phyloP scores from a whole-genome alignment of 2,888 invertebrate species.

The Pseudococcus longispinus region DNA sequence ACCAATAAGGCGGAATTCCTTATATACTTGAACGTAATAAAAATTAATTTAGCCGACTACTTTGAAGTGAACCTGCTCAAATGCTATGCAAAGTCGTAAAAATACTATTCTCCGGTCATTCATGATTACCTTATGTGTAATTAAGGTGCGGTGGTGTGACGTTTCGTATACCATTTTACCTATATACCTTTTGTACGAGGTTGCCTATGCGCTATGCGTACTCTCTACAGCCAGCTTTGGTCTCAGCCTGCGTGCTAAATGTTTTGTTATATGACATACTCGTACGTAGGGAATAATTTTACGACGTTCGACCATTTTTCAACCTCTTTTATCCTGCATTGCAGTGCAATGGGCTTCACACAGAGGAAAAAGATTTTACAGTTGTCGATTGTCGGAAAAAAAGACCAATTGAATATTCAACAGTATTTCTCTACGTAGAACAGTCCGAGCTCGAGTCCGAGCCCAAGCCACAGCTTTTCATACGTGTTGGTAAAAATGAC shows the following conservation, averaged over 20 bases:
- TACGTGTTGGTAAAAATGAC: constrained; percentile 15
- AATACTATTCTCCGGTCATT: constrained; percentile 11
- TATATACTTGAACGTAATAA: background rate
- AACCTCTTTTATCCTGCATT: background rate
- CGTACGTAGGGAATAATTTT: constrained; percentile 3
- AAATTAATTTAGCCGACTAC: constrained; percentile 31
- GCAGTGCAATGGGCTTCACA: background rate
- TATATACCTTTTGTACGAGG: background rate
- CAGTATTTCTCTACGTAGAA: background rate
- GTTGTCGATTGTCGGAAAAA: background rate
- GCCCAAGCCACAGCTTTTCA: background rate
- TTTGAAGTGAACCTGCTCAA: constrained; percentile 34
- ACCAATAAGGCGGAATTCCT: constrained; percentile 31
- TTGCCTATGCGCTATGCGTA: too few species aligned
- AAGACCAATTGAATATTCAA: constrained; percentile 32
- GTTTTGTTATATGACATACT: constrained; percentile 33
- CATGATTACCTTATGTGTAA: constrained; percentile 16
- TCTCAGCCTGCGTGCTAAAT: background rate
- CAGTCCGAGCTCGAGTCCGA: background rate
- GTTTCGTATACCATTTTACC: background rate
- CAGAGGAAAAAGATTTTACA: background rate
- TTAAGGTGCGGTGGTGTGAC: constrained; percentile 7
- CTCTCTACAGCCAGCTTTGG: background rate
- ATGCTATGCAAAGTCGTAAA: constrained; percentile 26
- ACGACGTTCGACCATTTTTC: constrained; percentile 2